A percentile compares a stretch with the other conserved stretches of the same genome.
These are phyloP conservation scores for Axis porcinus DNA, from an alignment of 2,113 vertebrate genomes.

Conservation along the genomic window DNA sequence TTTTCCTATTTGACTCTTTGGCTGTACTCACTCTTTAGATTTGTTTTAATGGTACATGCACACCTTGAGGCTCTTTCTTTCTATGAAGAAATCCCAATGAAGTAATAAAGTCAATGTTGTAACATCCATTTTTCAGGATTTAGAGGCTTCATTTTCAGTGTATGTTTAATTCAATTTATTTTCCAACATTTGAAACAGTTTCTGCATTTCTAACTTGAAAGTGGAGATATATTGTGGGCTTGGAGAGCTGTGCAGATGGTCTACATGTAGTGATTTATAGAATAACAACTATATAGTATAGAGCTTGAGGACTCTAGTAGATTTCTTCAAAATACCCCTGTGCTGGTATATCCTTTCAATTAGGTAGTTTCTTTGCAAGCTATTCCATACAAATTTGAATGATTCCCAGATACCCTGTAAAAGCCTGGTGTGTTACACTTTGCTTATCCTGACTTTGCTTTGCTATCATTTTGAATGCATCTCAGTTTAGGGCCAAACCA, in stretches of 20 bases:
- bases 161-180: slow-evolving; percentile 47
- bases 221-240: slow-evolving; percentile 15
- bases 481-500: not conserved
- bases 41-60: slow-evolving; percentile 52
- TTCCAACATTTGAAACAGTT: slow-evolving; percentile 36
- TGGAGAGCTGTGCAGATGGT: not conserved
- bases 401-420: not conserved
- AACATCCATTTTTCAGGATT: slow-evolving; percentile 26
- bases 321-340: not conserved
- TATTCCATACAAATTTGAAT: not conserved
- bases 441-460: slow-evolving; percentile 29
- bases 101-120: slow-evolving; percentile 61
- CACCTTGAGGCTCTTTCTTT: slow-evolving; percentile 40
- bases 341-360: not conserved
- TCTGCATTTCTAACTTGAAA: slow-evolving; percentile 29
- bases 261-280: not conserved
- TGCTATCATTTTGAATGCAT: not conserved
- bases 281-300: not conserved
- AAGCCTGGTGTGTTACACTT: not conserved
- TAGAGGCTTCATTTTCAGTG: not conserved
- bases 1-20: slow-evolving; percentile 47
- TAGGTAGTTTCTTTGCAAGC: not conserved
- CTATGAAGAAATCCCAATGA: slow-evolving; percentile 28
- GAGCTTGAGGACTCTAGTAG: not conserved
- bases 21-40: slow-evolving; percentile 51